Evolutionary conservation across 2,888 invertebrate genomes (phyloP).

Genomic region (Xanthia togata): DNA sequence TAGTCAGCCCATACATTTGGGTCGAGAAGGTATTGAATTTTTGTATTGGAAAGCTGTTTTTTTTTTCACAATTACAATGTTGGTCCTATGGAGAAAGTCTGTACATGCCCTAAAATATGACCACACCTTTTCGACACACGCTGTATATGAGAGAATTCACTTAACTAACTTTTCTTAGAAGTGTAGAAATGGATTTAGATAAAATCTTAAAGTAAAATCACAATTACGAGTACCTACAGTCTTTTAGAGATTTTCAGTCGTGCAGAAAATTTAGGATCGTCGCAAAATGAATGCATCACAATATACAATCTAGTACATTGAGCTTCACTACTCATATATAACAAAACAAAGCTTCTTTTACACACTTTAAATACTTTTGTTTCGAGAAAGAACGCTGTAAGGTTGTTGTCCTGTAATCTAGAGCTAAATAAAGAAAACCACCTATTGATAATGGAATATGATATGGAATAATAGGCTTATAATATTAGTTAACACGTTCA

Average conservation of each 20-base stretch:
- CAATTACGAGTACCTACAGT: slow-evolving; percentile 59
- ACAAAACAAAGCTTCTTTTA: slow-evolving; percentile 42
- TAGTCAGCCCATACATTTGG: not conserved
- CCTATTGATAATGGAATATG: not conserved
- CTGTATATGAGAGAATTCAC: slow-evolving; percentile 42
- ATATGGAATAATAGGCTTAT: too few relatives aligned
- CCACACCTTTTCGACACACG: not conserved
- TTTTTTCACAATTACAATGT: not conserved
- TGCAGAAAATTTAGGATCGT: slow-evolving; percentile 71
- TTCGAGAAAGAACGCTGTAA: slow-evolving; percentile 12
- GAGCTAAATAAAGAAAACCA: not conserved
- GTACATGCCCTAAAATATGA: not conserved
- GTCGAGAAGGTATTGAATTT: not conserved
- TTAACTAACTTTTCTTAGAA: slow-evolving; percentile 24
- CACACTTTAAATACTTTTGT: slow-evolving; percentile 50
- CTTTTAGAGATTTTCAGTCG: slow-evolving; percentile 62
- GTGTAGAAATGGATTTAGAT: slow-evolving; percentile 41
- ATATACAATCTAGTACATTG: slow-evolving; percentile 63
- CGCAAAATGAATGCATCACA: slow-evolving; percentile 67
- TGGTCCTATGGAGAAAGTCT: too few relatives aligned
- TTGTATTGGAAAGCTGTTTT: not conserved
- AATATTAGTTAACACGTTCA: too few relatives aligned
- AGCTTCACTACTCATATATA: slow-evolving; percentile 60
- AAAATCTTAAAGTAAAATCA: slow-evolving; percentile 66
- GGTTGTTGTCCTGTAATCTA: slow-evolving; percentile 28